Percentiles rank a stretch among this genome's conserved stretches.
These are phyloP conservation scores for Tribolium freemani DNA, from an alignment of 2,888 invertebrate species.

Conservation along the genomic window DNA sequence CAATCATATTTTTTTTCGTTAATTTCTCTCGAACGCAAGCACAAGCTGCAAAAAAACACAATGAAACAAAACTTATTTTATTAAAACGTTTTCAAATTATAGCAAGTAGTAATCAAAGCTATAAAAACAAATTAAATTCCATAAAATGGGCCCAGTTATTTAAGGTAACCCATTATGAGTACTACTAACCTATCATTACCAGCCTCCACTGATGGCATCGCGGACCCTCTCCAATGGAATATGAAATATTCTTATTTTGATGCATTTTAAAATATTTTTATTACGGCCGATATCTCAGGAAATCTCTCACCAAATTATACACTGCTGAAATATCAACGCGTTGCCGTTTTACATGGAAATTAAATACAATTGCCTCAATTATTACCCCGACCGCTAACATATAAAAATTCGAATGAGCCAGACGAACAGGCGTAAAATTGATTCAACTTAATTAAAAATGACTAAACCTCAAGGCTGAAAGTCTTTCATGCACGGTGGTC, in stretches of 20 bases:
- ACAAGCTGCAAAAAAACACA: conserved; percentile 55
- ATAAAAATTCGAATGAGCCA: conserved; percentile 17
- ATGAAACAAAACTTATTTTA: conserved; percentile 63
- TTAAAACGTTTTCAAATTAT: conserved; percentile 69
- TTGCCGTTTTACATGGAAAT: conserved; percentile 41
- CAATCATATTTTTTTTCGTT: conserved; percentile 59
- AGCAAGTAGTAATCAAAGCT: conserved; percentile 69
- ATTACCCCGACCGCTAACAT: conserved; percentile 8
- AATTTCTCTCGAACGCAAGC: conserved; percentile 51
- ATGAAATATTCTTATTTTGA: conserved; percentile 62
- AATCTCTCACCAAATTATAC: conserved; percentile 44
- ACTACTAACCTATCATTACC: conserved; percentile 68
- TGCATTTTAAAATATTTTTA: conserved; percentile 65
- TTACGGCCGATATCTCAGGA: conserved; percentile 51
- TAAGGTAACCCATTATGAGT: conserved; percentile 68
- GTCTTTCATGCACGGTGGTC: conserved; percentile 2
- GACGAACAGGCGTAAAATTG: conserved; percentile 31
- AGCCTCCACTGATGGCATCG: conserved; percentile 62
- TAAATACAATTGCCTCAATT: conserved; percentile 41
- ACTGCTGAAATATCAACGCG: conserved; percentile 42
- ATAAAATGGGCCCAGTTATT: conserved; percentile 68
- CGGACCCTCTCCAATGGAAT: conserved; percentile 54
- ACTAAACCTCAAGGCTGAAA: conserved; percentile 5
- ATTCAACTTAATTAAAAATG: conserved; percentile 30
- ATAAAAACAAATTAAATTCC: conserved; percentile 70